Percentiles rank a stretch among this genome's conserved stretches.
These are phyloP conservation scores for Ptiloglossa arizonensis DNA, from an alignment of 1,140 invertebrate genomes.

Conservation along the genomic window DNA sequence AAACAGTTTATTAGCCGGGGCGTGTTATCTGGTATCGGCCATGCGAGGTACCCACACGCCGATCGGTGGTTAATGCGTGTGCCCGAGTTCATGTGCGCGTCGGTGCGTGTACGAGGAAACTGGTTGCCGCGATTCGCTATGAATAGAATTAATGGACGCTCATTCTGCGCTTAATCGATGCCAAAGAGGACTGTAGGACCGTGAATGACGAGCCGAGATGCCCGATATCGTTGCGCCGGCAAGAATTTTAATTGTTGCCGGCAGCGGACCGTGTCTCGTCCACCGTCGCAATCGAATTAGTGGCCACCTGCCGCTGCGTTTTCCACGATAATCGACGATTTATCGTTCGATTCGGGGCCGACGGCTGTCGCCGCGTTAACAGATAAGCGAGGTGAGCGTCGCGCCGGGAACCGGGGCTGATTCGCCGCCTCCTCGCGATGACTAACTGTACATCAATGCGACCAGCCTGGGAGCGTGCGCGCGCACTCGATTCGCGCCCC, in stretches of 20 bases:
- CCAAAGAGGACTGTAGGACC: conserved; percentile 22
- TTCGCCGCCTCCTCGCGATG: background rate
- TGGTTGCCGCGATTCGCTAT: conserved; percentile 55
- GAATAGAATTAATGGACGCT: conserved; percentile 65
- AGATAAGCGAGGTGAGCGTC: background rate
- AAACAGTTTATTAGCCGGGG: conserved; percentile 39
- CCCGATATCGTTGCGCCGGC: conserved; percentile 30
- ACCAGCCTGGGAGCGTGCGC: background rate
- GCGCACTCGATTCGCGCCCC: conserved; percentile 7
- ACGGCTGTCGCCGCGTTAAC: background rate
- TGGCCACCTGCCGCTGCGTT: background rate
- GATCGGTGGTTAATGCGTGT: conserved; percentile 15
- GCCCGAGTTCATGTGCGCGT: background rate
- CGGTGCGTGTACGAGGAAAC: conserved; percentile 42
- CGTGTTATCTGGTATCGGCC: conserved; percentile 34
- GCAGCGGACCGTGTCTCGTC: conserved; percentile 8
- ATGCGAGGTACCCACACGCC: background rate
- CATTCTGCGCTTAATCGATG: conserved; percentile 51
- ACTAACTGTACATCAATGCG: conserved; percentile 39
- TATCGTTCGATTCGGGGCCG: conserved; percentile 28
- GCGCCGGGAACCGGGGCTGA: background rate
- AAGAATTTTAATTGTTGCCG: conserved; percentile 46
- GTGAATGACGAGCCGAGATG: conserved; percentile 47
- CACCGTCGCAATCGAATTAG: conserved; percentile 19
- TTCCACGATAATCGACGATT: conserved; percentile 36